Evolutionary conservation across 2,797 vertebrate genomes (phyloP).

Genomic region (Muraenolepis orangiensis): DNA sequence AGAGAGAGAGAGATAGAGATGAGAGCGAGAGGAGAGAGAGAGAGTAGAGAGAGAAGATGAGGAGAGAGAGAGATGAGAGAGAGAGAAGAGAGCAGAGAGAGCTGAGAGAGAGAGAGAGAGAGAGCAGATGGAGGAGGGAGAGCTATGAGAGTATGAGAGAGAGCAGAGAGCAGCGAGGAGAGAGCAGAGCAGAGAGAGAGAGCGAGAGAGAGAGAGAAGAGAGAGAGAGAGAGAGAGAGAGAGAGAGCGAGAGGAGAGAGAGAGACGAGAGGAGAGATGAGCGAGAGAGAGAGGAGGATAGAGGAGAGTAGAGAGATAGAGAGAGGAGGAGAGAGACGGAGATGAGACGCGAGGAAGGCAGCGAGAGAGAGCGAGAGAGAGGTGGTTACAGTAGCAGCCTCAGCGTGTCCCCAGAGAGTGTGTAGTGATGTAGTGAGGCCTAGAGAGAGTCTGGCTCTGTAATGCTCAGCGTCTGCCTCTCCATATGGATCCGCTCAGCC

Average conservation of each 20-base stretch:
- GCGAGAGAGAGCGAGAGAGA: too few relatives aligned
- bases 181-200: not conserved
- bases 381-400: too few relatives aligned
- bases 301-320: slow-evolving; percentile 1
- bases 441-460: too few relatives aligned
- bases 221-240: too few relatives aligned
- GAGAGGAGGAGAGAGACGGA: not conserved
- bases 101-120: not conserved
- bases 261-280: too few relatives aligned
- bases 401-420: too few relatives aligned
- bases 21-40: not conserved
- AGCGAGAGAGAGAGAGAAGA: too few relatives aligned
- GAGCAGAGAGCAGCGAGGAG: not conserved
- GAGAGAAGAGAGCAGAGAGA: not conserved
- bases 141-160: not conserved
- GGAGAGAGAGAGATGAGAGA: too few relatives aligned
- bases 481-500: too few relatives aligned
- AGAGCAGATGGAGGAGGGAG: not conserved
- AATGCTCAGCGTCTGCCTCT: not conserved
- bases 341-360: not conserved
- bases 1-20: not conserved
- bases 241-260: too few relatives aligned
- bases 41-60: not conserved
- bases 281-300: not conserved
- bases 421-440: too few relatives aligned